A percentile compares a stretch with the other conserved stretches of the same genome.
Conservation (phyloP, 1,140 invertebrate species). For the Heliconius hewitsoni region DNA sequence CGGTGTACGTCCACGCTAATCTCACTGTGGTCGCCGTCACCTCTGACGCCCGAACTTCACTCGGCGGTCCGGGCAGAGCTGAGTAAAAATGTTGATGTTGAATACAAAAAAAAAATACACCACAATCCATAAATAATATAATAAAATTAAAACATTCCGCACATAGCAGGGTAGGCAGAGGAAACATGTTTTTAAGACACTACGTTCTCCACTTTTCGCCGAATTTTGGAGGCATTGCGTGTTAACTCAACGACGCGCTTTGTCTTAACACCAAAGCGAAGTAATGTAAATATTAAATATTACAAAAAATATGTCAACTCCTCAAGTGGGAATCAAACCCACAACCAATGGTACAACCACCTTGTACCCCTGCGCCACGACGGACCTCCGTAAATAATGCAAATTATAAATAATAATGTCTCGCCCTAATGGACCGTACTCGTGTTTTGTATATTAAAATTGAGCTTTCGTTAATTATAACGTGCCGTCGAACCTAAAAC, state of each 20-base stretch:
- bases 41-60: constrained; percentile 93
- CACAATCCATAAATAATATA: background rate
- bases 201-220: no score
- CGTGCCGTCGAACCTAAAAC: constrained; percentile 20
- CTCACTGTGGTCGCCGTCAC: constrained; percentile 95
- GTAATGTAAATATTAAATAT: no score
- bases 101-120: background rate
- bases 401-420: background rate
- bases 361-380: no score
- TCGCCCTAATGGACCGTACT: constrained; percentile 2
- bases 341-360: no score
- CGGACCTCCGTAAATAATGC: background rate
- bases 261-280: no score
- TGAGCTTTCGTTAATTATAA: constrained; percentile 6
- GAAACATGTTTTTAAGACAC: no score
- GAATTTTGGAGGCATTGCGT: no score
- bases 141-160: background rate
- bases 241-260: no score
- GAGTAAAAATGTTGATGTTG: constrained; percentile 36
- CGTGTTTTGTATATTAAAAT: constrained; percentile 1
- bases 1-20: constrained; percentile 94
- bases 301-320: no score
- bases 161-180: no score
- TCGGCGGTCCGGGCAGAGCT: constrained; percentile 94
- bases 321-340: no score